Evolutionary conservation across 1,140 invertebrate species (phyloP).

Genomic region (Apis florea): DNA sequence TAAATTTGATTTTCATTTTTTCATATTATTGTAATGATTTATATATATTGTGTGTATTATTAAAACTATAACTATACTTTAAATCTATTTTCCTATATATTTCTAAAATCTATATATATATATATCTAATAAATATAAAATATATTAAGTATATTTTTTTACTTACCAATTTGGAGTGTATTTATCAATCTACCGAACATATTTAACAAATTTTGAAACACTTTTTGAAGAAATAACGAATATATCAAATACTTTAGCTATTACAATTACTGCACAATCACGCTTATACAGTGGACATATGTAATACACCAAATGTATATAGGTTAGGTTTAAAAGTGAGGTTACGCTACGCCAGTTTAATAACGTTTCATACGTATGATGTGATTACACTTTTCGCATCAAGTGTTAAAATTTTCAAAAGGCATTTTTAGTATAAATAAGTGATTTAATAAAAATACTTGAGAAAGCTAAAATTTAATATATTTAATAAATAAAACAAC

Average conservation of each 20-base stretch:
- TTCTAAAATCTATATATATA: neutral
- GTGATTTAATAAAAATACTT: neutral
- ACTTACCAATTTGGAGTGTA: constrained; percentile 66
- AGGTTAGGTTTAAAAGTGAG: constrained; percentile 25
- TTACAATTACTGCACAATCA: constrained; percentile 50
- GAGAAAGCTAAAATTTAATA: too few species aligned
- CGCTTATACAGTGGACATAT: constrained; percentile 5
- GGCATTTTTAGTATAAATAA: neutral
- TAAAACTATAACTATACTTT: neutral
- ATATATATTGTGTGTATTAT: neutral
- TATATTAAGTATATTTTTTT: constrained; percentile 16
- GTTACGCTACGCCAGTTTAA: constrained; percentile 56
- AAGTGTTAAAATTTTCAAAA: neutral
- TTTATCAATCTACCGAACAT: constrained; percentile 64
- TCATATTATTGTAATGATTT: neutral
- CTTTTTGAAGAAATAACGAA: constrained; percentile 2
- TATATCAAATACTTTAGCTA: neutral
- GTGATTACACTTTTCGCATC: neutral
- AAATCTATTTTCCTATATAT: neutral
- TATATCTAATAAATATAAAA: neutral
- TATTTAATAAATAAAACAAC: neutral
- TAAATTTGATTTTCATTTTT: neutral
- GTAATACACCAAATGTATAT: neutral
- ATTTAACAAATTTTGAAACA: constrained; percentile 38
- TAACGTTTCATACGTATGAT: neutral